Base-by-base conservation (phyloP, 2,113 vertebrate genomes). In the Sorex araneus region DNA sequence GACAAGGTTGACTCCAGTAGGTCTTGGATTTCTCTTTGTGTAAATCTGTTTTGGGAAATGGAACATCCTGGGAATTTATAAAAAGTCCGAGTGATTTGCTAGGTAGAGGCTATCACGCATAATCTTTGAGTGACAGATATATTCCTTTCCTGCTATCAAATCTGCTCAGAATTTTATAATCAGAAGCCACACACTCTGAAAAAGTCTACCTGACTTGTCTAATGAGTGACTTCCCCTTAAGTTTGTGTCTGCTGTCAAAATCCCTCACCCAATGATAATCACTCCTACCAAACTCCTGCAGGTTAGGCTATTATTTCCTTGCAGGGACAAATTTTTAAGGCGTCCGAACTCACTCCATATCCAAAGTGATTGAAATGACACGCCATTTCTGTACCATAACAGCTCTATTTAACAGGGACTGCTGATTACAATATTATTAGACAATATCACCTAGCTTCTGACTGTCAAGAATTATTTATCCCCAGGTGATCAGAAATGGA, bases 181-280 rank as follows among this genome's bases (percentile, higher is more conserved):
- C 96, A 96, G 92, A 95, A 95, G 54, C 57, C 93, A 84, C 86
- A 54, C 78, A 67, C 80, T 84, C 87, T 47, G 92, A 74, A 86
- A 95, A 86, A 92, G 50, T 75, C 92, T 91, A n/a, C 73, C 86
- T 92, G 93, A 74, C 93, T 94, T 73, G 92, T 92, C 84, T 96
- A 96, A 95, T 95, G 92, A 93, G 86, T 84, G 73, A 92, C 88
- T 95, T 91, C 47, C 85, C 76, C 32, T 54, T 75, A 95, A 95
- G 92, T 95, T 92, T 86, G 76, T 92, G 93, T 95, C 63, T 90
- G 94, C 93, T 96, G 93, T 95, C 96, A 96, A 78, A 90, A 95
- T 87, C 66, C 70, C 69, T 96, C 86, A 84, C 67, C 78, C 9
- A 19, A 32, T 66, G 71, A 89, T 76, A 87, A 91, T 95, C 93